Base-by-base conservation (phyloP, 2,797 vertebrate genomes). In the Novumbra hubbsi region DNA sequence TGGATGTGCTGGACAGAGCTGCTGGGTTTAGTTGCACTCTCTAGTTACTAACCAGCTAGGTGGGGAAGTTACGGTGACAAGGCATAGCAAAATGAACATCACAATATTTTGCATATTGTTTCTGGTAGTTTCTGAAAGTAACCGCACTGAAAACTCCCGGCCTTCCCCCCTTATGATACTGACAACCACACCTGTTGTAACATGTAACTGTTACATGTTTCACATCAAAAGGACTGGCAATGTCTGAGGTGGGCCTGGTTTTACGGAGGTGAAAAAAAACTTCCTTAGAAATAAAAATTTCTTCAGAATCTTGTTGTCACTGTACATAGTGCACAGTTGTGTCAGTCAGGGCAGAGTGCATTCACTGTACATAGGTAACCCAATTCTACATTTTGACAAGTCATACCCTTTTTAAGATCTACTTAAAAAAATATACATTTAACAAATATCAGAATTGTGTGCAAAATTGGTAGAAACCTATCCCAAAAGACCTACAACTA, bases 181-280 rank as follows among this genome's bases (percentile, higher is more conserved):
- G 21, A 64, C 63, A 34, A 7, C 7, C 17, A 65, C 17, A 34
- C n/a, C n/a, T n/a, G n/a, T n/a, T n/a, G n/a, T n/a, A n/a, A n/a
- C n/a, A n/a, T n/a, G n/a, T n/a, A n/a, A 19, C 16, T 17, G 28
- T 63, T 63, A 14, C n/a, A n/a, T 8, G 15, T 64, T 64, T 64
- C 7, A 38, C 65, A 21, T 41, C n/a, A 67, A n/a, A 32, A 38
- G 34, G 17, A 38, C 9, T 32, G 34, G 32, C 9, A 66, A 67
- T 67, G 34, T 41, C 65, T 67, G 17, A 41, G 32, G 34, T 67
- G 34, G 32, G 34, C 65, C 19, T 41, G 63, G 63, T 65, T 65
- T 34, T 5, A 65, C 28, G 27, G 28, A 16, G 27, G 64, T 17
- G 19, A 6, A 17, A 5, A 32, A 19, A 38, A 62, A 14, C 57